Base-by-base conservation (phyloP, 1,140 invertebrate genomes). In the Euschistus heros region DNA sequence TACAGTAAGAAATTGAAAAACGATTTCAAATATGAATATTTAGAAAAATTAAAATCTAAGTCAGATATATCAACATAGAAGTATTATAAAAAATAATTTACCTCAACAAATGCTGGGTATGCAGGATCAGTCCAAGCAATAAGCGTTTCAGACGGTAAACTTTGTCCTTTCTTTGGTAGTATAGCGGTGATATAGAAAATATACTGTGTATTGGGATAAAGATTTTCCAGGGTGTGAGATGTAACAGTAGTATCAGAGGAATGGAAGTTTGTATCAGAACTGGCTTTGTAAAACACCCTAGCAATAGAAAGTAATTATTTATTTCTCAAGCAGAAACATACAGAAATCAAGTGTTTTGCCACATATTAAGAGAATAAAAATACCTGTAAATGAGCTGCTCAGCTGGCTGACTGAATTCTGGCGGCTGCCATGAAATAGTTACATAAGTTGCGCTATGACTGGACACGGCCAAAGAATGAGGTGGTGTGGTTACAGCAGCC, bases 91-190 rank as follows among this genome's bases (percentile, higher is more conserved):
- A 37, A 37, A 37, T 37, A 37, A 20, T 24, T 76, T 75, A 89
- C 87, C 81, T 91, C 88, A 24, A 91, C 87, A 76, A 87, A 88
- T 2, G 89, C 86, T 0, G 89, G 88, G 73, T 89, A 86, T 0
- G 88, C 87, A 1, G 88, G 88, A 77, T 91, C 88, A 15, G 89
- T 91, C 88, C 88, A 91, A 1, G 86, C 87, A 54, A 91, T 78
- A 3, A 92, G 74, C 0, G 87, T 90, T 75, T 91, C 88, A 1
- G 86, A 89, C 2, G 86, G 84, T 68, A 84, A 72, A 13, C 86
- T 89, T 62, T 80, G 78, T 0, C 86, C 86, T 60, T 83, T 81
- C 2, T 81, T 79, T 2, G 84, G 82, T 3, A 44, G 18, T 22
- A 84, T 77, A 0, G 86, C 87, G 59, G 79, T 83, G 42, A 88